Evolutionary conservation across 35 echinoderm and acorn worm species (phyloP).

Genomic region (Apostichopus californicus): DNA sequence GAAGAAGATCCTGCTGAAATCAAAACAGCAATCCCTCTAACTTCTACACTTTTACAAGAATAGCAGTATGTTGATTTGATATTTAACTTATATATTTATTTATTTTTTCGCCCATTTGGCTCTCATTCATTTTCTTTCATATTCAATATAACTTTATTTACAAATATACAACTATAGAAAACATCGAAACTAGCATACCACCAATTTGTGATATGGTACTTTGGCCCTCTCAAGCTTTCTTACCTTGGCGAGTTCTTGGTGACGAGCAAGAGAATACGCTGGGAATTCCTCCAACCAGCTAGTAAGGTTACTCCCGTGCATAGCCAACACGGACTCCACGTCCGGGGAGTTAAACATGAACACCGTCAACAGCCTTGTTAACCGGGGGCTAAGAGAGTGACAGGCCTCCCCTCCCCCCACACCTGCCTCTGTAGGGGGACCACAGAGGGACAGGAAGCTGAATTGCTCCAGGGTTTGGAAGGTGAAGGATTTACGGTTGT

Average conservation of each 20-base stretch:
- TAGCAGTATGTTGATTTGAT: too few relatives aligned
- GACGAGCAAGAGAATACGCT: conserved; percentile 81
- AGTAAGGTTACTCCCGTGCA: conserved; percentile 69
- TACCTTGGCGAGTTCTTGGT: conserved; percentile 81
- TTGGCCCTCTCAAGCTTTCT: not conserved
- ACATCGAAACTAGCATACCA: too few relatives aligned
- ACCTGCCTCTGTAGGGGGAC: conserved; percentile 57
- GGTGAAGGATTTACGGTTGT: conserved; percentile 59
- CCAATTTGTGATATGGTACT: too few relatives aligned
- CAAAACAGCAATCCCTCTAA: too few relatives aligned
- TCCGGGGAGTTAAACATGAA: conserved; percentile 66
- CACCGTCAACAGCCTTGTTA: conserved; percentile 65
- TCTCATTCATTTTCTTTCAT: too few relatives aligned
- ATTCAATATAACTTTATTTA: too few relatives aligned
- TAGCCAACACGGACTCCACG: conserved; percentile 43
- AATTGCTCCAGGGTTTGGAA: conserved; percentile 73
- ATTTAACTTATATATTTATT: too few relatives aligned
- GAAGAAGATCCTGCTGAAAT: too few relatives aligned
- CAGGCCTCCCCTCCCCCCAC: conserved; percentile 66
- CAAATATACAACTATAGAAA: too few relatives aligned
- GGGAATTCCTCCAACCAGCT: conserved; percentile 95
- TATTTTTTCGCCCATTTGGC: too few relatives aligned
- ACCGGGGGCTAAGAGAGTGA: conserved; percentile 63
- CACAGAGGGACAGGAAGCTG: conserved; percentile 68
- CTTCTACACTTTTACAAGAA: too few relatives aligned